phyloP scores from a whole-genome alignment of 1,140 invertebrate genomes.

The Nymphalis io region DNA sequence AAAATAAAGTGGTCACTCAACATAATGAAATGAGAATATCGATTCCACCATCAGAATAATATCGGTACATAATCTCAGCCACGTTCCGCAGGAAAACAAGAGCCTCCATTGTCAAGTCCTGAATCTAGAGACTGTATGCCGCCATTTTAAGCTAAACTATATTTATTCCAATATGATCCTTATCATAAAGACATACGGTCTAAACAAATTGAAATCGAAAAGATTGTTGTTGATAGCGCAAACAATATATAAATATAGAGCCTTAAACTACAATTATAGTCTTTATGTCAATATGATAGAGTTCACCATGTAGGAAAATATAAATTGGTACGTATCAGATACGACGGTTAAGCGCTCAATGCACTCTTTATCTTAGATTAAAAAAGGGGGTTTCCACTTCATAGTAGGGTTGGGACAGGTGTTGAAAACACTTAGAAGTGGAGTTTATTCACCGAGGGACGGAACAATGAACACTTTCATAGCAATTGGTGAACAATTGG shows the following conservation, averaged over 20 bases:
- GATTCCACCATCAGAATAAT: slow-evolving; percentile 31
- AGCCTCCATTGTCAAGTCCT: slow-evolving; percentile 71
- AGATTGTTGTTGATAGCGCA: slow-evolving; percentile 17
- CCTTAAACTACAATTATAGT: slow-evolving; percentile 8
- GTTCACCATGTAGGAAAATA: slow-evolving; percentile 15
- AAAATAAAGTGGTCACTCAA: slow-evolving; percentile 32
- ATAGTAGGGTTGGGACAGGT: slow-evolving; percentile 49
- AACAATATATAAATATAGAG: neutral
- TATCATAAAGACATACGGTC: slow-evolving; percentile 8
- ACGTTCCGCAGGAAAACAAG: slow-evolving; percentile 70
- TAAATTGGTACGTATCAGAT: slow-evolving; percentile 45
- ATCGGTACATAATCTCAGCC: slow-evolving; percentile 30
- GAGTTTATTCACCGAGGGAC: slow-evolving; percentile 28
- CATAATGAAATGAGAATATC: slow-evolving; percentile 36
- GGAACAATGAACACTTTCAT: slow-evolving; percentile 29
- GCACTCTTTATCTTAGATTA: slow-evolving; percentile 77
- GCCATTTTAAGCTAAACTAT: slow-evolving; percentile 20
- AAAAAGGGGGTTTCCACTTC: slow-evolving; percentile 58
- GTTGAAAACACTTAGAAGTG: slow-evolving; percentile 35
- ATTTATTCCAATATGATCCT: slow-evolving; percentile 24
- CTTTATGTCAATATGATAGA: slow-evolving; percentile 30
- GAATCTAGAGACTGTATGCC: slow-evolving; percentile 59
- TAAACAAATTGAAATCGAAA: neutral
- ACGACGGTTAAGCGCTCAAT: slow-evolving; percentile 73
- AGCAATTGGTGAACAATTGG: slow-evolving; percentile 29